Conservation (phyloP, 2,888 invertebrate genomes). For the Agriopis marginaria region DNA sequence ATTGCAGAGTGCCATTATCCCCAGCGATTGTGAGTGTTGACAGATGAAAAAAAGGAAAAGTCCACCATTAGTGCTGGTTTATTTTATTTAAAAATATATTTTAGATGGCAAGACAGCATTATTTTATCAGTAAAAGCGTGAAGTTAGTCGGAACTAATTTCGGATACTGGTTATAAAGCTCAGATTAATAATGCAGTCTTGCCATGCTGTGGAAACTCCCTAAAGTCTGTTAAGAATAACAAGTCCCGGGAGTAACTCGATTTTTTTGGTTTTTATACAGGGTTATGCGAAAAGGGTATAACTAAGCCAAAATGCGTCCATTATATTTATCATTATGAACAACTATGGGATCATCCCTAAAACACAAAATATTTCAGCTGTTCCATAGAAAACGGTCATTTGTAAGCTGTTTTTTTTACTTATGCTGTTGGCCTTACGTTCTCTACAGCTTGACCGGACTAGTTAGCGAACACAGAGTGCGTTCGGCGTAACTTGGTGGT, state of each 20-base stretch:
- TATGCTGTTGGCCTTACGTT: no score
- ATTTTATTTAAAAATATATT: constrained; percentile 34
- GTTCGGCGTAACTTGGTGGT: no score
- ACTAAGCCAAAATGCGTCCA: no score
- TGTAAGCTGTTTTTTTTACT: no score
- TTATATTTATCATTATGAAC: no score
- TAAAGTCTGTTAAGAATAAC: background rate
- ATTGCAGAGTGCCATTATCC: constrained; percentile 84
- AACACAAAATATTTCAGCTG: no score
- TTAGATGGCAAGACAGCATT: constrained; percentile 72
- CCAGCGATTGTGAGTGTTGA: constrained; percentile 82
- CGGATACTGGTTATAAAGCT: constrained; percentile 35
- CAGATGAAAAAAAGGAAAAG: constrained; percentile 82
- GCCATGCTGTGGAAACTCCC: constrained; percentile 58
- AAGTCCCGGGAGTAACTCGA: background rate
- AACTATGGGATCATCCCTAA: no score
- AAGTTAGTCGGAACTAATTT: constrained; percentile 49
- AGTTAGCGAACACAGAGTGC: no score
- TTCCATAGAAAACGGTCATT: no score
- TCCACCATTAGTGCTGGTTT: constrained; percentile 73
- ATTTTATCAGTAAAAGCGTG: constrained; percentile 54
- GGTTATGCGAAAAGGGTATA: no score
- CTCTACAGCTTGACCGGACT: no score
- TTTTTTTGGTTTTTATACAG: no score
- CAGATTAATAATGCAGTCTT: constrained; percentile 69